Conservation (phyloP, 1,140 invertebrate species). For the Odontomachus brunneus region DNA sequence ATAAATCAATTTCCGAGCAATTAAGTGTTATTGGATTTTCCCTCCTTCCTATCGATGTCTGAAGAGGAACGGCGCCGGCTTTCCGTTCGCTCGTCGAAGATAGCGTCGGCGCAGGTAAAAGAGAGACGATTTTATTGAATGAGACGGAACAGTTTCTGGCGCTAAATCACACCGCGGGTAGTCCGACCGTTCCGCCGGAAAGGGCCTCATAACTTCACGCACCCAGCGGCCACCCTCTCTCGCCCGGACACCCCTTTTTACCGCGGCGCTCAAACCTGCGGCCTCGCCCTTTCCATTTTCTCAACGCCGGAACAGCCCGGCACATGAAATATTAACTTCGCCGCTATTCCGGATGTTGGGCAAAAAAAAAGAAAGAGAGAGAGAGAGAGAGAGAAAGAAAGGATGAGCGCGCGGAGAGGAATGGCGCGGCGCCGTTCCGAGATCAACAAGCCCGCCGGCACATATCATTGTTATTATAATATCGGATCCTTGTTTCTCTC, state of each 20-base stretch:
- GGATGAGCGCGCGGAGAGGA: conserved; percentile 40
- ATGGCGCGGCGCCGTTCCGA: conserved; percentile 38
- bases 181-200: conserved; percentile 76
- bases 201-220: conserved; percentile 79
- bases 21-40: conserved; percentile 8
- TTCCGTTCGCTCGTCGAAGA: conserved; percentile 35
- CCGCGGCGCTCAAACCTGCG: conserved; percentile 64
- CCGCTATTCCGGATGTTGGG: conserved; percentile 70
- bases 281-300: conserved; percentile 77
- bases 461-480: conserved; percentile 37
- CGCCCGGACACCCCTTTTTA: conserved; percentile 62
- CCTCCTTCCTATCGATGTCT: conserved; percentile 7
- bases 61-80: not conserved
- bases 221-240: conserved; percentile 62
- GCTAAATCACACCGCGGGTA: conserved; percentile 79
- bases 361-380: conserved; percentile 16
- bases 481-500: not conserved
- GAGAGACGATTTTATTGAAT: conserved; percentile 78
- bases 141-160: conserved; percentile 74
- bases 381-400: conserved; percentile 18
- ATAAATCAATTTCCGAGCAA: conserved; percentile 8
- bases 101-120: conserved; percentile 49
- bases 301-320: conserved; percentile 78
- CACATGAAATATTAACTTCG: conserved; percentile 79
- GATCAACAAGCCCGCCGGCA: conserved; percentile 60